phyloP scores from a whole-genome alignment of 2,797 vertebrate genomes.

The Hephaestus fuliginosus region DNA sequence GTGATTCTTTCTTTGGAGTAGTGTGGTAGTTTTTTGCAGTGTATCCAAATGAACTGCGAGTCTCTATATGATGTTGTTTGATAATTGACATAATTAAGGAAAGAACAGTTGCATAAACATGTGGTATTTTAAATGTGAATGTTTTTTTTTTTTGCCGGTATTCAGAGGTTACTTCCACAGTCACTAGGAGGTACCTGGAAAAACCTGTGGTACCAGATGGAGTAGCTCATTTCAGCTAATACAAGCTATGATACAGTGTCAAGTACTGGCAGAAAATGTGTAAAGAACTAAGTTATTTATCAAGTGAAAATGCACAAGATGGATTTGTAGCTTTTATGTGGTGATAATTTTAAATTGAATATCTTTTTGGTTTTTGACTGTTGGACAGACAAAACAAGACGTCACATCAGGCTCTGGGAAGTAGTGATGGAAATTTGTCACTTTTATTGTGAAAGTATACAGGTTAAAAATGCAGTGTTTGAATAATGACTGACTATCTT shows the following conservation, averaged over 20 bases:
- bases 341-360: neutral
- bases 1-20: neutral
- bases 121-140: neutral
- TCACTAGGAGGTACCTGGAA: neutral
- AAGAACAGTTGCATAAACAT: neutral
- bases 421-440: neutral
- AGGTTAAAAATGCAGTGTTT: neutral
- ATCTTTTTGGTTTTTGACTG: neutral
- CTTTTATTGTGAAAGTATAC: neutral
- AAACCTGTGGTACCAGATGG: neutral
- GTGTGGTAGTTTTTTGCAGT: slow-evolving; percentile 18
- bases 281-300: neutral
- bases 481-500: neutral
- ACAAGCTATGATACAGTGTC: too few relatives aligned
- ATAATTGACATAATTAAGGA: slow-evolving; percentile 5
- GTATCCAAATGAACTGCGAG: slow-evolving; percentile 18
- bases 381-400: neutral
- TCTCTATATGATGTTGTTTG: slow-evolving; percentile 7
- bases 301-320: neutral
- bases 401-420: neutral
- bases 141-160: neutral
- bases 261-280: too few relatives aligned
- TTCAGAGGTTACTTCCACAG: neutral
- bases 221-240: slow-evolving; percentile 5
- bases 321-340: neutral